phyloP scores from a whole-genome alignment of 2,113 vertebrate genomes.

The Psettodes erumei region DNA sequence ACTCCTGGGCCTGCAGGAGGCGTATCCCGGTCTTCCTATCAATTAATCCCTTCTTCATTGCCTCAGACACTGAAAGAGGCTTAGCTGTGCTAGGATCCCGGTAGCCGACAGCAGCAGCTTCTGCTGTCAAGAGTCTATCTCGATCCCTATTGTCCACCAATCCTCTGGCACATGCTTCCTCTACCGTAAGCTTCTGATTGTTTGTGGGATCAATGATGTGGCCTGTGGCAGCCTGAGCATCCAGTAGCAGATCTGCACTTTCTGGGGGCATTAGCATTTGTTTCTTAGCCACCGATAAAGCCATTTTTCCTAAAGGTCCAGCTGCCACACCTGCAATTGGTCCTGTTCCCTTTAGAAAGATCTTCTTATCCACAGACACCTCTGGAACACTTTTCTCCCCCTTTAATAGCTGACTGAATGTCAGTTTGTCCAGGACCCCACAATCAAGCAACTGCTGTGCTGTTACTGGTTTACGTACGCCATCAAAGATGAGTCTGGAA shows the following conservation, averaged over 20 bases:
- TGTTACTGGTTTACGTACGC: slow-evolving; percentile 86
- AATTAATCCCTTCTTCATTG: slow-evolving; percentile 90
- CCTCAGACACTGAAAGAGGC: slow-evolving; percentile 87
- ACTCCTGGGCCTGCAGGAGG: slow-evolving; percentile 93
- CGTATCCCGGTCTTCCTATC: slow-evolving; percentile 86
- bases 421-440: slow-evolving; percentile 86
- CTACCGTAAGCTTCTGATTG: slow-evolving; percentile 87
- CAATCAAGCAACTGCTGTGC: slow-evolving; percentile 86
- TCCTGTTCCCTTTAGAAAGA: slow-evolving; percentile 82
- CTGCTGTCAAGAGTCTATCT: slow-evolving; percentile 85
- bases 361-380: slow-evolving; percentile 85
- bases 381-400: slow-evolving; percentile 88
- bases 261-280: slow-evolving; percentile 35
- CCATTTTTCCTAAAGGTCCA: slow-evolving; percentile 49
- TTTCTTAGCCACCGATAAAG: slow-evolving; percentile 62
- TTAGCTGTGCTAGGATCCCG: slow-evolving; percentile 85
- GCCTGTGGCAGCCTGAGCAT: slow-evolving; percentile 92
- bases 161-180: slow-evolving; percentile 86
- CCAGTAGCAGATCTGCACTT: slow-evolving; percentile 60
- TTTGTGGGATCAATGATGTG: slow-evolving; percentile 88
- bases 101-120: slow-evolving; percentile 89
- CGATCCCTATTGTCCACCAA: slow-evolving; percentile 86
- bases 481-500: slow-evolving; percentile 88
- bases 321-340: slow-evolving; percentile 77
- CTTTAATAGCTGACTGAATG: slow-evolving; percentile 84